Percentiles rank a stretch among this genome's conserved stretches.
phyloP scores from a whole-genome alignment of 2,113 vertebrate genomes.

The Picathartes gymnocephalus region DNA sequence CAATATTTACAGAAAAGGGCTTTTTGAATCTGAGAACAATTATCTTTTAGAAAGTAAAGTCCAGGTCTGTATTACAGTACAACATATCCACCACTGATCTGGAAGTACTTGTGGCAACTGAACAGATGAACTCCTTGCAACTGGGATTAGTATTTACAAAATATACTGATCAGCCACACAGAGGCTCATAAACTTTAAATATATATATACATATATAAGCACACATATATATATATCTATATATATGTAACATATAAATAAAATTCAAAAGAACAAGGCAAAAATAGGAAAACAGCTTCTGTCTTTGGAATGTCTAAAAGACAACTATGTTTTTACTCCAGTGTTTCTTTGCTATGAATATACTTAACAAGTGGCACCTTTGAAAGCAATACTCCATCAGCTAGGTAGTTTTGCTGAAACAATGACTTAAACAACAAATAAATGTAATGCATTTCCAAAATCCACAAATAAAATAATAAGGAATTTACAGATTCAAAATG shows the following conservation, averaged over 20 bases:
- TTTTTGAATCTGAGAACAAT: conserved; percentile 45
- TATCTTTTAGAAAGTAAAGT: conserved; percentile 52
- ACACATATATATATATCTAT: conserved; percentile 66
- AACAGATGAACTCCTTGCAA: conserved; percentile 41
- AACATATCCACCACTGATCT: conserved; percentile 47
- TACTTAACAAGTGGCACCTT: conserved; percentile 52
- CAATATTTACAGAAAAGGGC: conserved; percentile 58
- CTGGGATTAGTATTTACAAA: conserved; percentile 73
- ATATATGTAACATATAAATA: conserved; percentile 74
- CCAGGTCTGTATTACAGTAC: conserved; percentile 46
- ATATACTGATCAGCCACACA: conserved; percentile 70
- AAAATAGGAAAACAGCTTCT: conserved; percentile 39
- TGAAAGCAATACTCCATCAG: conserved; percentile 34
- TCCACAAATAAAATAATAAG: background rate
- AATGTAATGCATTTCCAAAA: background rate
- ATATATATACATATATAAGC: conserved; percentile 40
- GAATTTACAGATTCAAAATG: background rate
- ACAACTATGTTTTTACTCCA: conserved; percentile 48
- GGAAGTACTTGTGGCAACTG: conserved; percentile 34
- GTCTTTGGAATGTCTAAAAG: conserved; percentile 76
- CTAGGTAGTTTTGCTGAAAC: conserved; percentile 64
- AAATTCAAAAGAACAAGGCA: conserved; percentile 42
- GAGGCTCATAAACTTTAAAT: conserved; percentile 69
- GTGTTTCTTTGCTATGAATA: conserved; percentile 49
- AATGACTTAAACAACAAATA: background rate